phyloP scores from a whole-genome alignment of 2,113 vertebrate species.

The Gallinago jamesoni region DNA sequence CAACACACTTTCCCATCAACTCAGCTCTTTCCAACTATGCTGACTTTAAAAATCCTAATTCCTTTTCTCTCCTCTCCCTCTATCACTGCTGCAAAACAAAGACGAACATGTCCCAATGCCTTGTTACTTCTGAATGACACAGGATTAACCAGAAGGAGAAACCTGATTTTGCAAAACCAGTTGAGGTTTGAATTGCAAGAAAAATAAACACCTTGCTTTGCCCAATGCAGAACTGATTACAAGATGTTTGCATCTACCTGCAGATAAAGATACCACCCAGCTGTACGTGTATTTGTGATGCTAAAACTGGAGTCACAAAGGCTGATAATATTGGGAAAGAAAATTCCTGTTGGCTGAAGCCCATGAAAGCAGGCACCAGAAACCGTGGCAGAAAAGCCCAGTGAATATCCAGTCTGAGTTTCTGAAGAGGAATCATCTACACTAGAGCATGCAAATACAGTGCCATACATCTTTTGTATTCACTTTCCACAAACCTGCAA shows the following conservation, averaged over 20 bases:
- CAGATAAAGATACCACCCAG: not conserved
- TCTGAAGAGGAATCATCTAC: not conserved
- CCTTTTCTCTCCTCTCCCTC: not conserved
- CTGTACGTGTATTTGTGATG: not conserved
- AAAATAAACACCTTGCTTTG: not conserved
- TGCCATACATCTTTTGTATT: slow-evolving; percentile 32
- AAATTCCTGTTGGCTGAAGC: not conserved
- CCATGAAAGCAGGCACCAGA: not conserved
- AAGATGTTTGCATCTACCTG: not conserved
- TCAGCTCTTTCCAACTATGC: not conserved
- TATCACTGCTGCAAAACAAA: not conserved
- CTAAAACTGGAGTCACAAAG: not conserved
- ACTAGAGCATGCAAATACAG: not conserved
- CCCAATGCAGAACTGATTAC: not conserved
- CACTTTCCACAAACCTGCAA: not conserved
- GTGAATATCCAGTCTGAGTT: not conserved
- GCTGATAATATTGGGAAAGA: not conserved
- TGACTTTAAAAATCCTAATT: not conserved
- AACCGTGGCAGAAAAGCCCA: not conserved
- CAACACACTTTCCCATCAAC: not conserved
- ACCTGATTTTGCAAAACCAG: slow-evolving; percentile 8
- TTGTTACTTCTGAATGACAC: not conserved
- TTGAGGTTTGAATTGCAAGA: not conserved
- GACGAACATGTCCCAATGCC: not conserved
- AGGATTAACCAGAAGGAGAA: slow-evolving; percentile 11